A percentile compares a stretch with the other conserved stretches of the same genome.
These are phyloP conservation scores for Agapornis roseicollis DNA, from an alignment of 2,113 vertebrate genomes.

Conservation along the genomic window DNA sequence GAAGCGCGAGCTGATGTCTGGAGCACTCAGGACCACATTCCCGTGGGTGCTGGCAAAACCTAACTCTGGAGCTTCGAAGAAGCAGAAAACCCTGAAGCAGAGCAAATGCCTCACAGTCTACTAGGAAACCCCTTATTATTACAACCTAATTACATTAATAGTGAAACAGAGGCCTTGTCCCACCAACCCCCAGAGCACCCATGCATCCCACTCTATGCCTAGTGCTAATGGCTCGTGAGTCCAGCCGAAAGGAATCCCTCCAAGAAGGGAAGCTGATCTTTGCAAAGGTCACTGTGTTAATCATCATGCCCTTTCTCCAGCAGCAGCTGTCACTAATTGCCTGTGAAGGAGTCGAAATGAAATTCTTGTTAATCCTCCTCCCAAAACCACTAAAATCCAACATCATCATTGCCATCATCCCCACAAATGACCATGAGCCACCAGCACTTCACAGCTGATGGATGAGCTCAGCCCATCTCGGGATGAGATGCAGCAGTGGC, in stretches of 20 bases:
- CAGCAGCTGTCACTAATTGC: slow-evolving; percentile 46
- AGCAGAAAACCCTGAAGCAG: not conserved
- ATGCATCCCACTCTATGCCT: not conserved
- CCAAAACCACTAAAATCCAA: not conserved
- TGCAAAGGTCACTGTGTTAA: slow-evolving; percentile 56
- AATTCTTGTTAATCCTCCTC: slow-evolving; percentile 47
- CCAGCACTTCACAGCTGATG: not conserved
- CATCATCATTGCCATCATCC: not conserved
- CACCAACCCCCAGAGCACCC: not conserved
- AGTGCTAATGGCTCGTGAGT: not conserved
- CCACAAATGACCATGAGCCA: not conserved
- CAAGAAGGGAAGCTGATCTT: not conserved
- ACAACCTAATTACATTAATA: not conserved
- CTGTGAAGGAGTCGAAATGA: slow-evolving; percentile 29
- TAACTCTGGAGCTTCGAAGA: not conserved
- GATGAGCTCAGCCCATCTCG: not conserved
- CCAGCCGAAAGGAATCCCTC: not conserved
- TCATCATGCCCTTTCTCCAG: slow-evolving; percentile 16
- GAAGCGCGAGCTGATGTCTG: not conserved
- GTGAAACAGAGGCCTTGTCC: not conserved
- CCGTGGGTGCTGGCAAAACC: not conserved
- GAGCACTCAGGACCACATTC: rapidly evolving
- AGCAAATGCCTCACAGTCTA: not conserved
- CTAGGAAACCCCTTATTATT: not conserved
- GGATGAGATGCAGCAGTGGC: not conserved